A percentile compares a stretch with the other conserved stretches of the same genome.
These are phyloP conservation scores for Perccottus glenii DNA, from an alignment of 2,113 vertebrate species.

Conservation along the genomic window DNA sequence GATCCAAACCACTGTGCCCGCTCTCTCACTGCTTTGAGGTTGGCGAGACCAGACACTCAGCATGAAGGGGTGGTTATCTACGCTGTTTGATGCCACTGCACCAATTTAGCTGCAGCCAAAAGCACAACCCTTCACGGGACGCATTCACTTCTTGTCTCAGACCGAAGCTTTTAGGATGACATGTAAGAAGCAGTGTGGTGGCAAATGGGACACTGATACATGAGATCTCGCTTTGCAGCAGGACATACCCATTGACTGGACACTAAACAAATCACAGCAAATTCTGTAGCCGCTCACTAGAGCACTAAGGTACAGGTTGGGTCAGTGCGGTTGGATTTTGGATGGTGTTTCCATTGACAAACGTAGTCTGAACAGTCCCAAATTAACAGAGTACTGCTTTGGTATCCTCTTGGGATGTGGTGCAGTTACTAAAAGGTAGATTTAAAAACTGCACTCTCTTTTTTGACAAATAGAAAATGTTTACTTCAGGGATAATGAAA, in stretches of 20 bases:
- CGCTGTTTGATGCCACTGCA: slow-evolving; percentile 17
- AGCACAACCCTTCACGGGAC: slow-evolving; percentile 4
- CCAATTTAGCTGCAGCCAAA: slow-evolving; percentile 25
- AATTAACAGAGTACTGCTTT: too few species aligned
- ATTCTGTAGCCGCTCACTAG: too few species aligned
- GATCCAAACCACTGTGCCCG: slow-evolving; percentile 42
- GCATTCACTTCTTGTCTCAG: slow-evolving; percentile 9
- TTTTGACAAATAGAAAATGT: too few species aligned
- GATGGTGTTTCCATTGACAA: too few species aligned
- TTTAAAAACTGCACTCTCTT: too few species aligned
- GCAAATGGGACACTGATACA: slow-evolving; percentile 3
- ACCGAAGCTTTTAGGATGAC: slow-evolving; percentile 3
- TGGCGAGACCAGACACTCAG: slow-evolving; percentile 39
- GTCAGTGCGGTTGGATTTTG: too few species aligned
- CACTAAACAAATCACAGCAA: too few species aligned
- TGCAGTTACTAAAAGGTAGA: too few species aligned
- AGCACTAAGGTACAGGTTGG: too few species aligned
- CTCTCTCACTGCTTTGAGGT: slow-evolving; percentile 34
- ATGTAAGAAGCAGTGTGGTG: background rate
- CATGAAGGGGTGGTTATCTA: slow-evolving; percentile 33
- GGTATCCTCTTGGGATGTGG: too few species aligned
- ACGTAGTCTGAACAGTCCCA: too few species aligned
- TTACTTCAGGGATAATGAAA: too few species aligned
- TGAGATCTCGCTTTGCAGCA: slow-evolving; percentile 8
- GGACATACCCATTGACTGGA: slow-evolving; percentile 11